Base-by-base conservation (phyloP, 2,888 invertebrate species). In the Habrosyne pyritoides region DNA sequence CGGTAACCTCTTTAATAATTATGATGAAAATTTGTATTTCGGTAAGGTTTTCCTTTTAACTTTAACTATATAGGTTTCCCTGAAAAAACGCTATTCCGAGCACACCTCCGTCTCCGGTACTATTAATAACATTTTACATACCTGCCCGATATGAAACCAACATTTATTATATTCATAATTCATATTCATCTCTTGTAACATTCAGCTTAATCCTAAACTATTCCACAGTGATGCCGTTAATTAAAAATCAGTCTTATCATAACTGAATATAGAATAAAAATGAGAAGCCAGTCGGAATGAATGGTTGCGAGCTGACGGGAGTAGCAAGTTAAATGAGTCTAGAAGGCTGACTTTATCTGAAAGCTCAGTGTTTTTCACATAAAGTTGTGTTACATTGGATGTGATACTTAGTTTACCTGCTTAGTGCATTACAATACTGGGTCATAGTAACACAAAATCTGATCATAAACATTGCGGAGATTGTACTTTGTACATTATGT, bases 251-350 rank as follows among this genome's bases (percentile, higher is more conserved):
- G 53, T 60, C 53, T 73, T 63, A 69, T 70, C 64, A 71, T 67
- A 66, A 59, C 52, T 49, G 54, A 68, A 66, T 67, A 55, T 55
- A 69, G 10, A 10, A 28, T 21, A 69, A 74, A 67, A 69, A 64
- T 66, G 60, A 69, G 64, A 67, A 68, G 61, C 60, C 70, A 64
- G 63, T 66, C 52, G 64, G 55, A 78, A 73, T 74, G 75, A 79
- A 79, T 72, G 66, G 63, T 58, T 55, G 57, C 59, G 62, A 61
- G 63, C 64, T 62, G 54, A 63, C 60, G 59, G 61, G 60, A 62
- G 71, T 69, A 64, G 69, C 73, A 81, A 84, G 76, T 84, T 83
- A 77, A 83, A 83, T 82, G 77, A 82, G 78, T 77, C 77, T 80
- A 70, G 77, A 73, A 70, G 69, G 66, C 77, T 70, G 77, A 81